Evolutionary conservation across 2,888 invertebrate genomes (phyloP).

Genomic region (Dryadula phaetusa): DNA sequence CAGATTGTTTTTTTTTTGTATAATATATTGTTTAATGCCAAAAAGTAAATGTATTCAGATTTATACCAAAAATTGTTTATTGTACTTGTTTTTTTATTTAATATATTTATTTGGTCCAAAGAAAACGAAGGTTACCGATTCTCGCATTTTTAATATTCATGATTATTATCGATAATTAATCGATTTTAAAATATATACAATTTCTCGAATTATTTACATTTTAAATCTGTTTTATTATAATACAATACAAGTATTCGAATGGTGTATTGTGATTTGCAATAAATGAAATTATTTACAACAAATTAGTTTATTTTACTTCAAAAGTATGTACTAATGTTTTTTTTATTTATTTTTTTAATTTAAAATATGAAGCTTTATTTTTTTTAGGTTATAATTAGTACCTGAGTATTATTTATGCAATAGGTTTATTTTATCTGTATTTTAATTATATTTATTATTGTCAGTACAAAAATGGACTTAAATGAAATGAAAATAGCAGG

Average conservation of each 20-base stretch:
- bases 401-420: conserved; percentile 21
- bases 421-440: conserved; percentile 1
- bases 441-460: conserved; percentile 4
- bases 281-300: not conserved
- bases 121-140: not conserved
- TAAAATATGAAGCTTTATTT: not conserved
- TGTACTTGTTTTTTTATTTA: not conserved
- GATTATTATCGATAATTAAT: not conserved
- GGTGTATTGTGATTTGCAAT: not conserved
- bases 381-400: conserved; percentile 13
- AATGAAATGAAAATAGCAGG: not conserved
- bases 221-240: too few species aligned
- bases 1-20: not conserved
- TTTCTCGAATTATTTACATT: not conserved
- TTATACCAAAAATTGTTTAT: not conserved
- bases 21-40: conserved; percentile 13
- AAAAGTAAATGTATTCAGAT: not conserved
- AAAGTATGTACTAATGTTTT: conserved; percentile 4
- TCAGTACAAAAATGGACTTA: conserved; percentile 5
- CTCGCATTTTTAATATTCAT: not conserved
- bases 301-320: conserved; percentile 7
- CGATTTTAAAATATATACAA: conserved; percentile 3
- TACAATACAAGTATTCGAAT: not conserved
- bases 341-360: not conserved
- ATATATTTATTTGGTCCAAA: not conserved